phyloP scores from a whole-genome alignment of 1,140 invertebrate species.

The Drosophila willistoni region DNA sequence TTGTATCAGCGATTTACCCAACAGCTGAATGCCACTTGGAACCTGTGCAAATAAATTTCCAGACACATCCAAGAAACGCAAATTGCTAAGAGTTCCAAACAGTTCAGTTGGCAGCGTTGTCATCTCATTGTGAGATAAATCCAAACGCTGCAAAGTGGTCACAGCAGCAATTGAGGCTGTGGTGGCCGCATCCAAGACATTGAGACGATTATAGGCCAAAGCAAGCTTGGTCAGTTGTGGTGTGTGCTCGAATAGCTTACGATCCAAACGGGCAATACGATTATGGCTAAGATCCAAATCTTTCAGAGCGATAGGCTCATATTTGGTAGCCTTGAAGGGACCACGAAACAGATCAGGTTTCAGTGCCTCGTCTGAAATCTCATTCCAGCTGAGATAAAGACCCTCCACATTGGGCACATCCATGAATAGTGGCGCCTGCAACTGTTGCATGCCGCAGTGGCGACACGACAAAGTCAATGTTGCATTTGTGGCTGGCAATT shows the following conservation, averaged over 20 bases:
- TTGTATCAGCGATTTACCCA: constrained; percentile 84
- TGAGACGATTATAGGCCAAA: constrained; percentile 88
- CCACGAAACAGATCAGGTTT: constrained; percentile 86
- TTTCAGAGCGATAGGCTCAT: constrained; percentile 87
- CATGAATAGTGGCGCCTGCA: constrained; percentile 87
- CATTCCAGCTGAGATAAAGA: constrained; percentile 89
- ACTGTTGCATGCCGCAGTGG: constrained; percentile 84
- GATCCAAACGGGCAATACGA: constrained; percentile 87
- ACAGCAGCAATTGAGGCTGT: constrained; percentile 86
- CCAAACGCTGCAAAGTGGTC: constrained; percentile 83
- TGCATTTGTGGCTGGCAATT: constrained; percentile 82
- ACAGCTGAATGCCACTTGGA: constrained; percentile 84
- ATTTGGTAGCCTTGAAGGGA: constrained; percentile 84
- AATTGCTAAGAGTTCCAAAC: constrained; percentile 83
- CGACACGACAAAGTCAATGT: constrained; percentile 78
- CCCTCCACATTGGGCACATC: constrained; percentile 86
- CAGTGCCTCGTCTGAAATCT: constrained; percentile 86
- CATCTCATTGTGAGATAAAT: constrained; percentile 85
- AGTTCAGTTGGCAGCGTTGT: constrained; percentile 83
- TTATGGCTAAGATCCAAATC: constrained; percentile 88
- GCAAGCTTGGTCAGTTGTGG: constrained; percentile 86
- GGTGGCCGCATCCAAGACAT: constrained; percentile 86
- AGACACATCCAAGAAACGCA: constrained; percentile 85
- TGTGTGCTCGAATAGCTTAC: constrained; percentile 89
- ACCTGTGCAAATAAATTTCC: constrained; percentile 85